A percentile compares a stretch with the other conserved stretches of the same genome.
Evolutionary conservation across 2,113 vertebrate species (phyloP).

Genomic region (Microcebus jonahi): DNA sequence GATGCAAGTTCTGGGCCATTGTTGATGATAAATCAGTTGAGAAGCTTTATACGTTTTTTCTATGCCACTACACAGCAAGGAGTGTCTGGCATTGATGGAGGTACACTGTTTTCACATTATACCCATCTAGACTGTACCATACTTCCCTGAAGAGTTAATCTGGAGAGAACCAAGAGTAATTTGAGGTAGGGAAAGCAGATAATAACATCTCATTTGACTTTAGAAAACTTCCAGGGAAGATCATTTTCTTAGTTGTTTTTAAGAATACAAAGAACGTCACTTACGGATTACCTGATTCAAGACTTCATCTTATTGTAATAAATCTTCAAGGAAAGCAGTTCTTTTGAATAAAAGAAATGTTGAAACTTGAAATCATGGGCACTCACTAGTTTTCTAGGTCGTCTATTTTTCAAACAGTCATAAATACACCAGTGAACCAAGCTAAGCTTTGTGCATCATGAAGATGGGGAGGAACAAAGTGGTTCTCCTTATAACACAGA

Average conservation of each 20-base stretch:
- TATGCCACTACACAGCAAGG: neutral
- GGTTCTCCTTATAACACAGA: neutral
- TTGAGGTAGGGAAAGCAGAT: neutral
- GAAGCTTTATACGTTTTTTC: neutral
- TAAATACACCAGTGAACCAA: neutral
- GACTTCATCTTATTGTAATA: conserved; percentile 17
- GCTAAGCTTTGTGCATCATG: neutral
- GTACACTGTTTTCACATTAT: neutral
- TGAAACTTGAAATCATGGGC: conserved; percentile 4
- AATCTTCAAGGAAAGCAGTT: neutral
- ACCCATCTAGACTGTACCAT: neutral
- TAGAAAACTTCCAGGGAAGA: neutral
- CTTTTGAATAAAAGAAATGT: conserved; percentile 12
- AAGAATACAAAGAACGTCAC: neutral
- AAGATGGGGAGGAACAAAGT: neutral
- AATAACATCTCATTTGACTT: neutral
- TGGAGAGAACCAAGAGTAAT: neutral
- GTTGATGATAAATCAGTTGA: neutral
- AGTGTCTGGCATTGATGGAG: neutral
- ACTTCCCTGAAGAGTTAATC: neutral
- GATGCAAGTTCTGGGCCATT: neutral
- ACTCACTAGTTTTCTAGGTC: neutral
- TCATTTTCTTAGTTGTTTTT: neutral
- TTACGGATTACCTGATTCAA: conserved; percentile 27
- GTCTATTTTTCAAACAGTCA: neutral